These are phyloP conservation scores for Orthonychiurus folsomi DNA, from an alignment of 2,888 invertebrate species.

Conservation along the genomic window DNA sequence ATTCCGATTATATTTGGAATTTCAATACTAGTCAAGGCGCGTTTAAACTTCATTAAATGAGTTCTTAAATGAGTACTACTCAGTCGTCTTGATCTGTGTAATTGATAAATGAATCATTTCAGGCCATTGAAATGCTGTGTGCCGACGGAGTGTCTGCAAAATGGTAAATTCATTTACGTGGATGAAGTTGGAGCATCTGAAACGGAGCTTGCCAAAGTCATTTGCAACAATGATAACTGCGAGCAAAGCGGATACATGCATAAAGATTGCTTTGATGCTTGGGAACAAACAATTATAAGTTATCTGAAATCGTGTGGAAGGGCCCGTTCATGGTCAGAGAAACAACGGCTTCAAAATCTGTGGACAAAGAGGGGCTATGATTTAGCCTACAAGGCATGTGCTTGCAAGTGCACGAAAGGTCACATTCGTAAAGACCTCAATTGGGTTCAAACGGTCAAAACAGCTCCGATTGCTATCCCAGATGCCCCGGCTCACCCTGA, in stretches of 20 bases:
- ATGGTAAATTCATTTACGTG: conserved; percentile 51
- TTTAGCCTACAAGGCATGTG: conserved; percentile 87
- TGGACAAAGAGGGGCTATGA: conserved; percentile 99
- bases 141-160: conserved; percentile 45
- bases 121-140: conserved; percentile 36
- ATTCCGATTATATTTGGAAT: no score
- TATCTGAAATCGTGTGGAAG: conserved; percentile 84
- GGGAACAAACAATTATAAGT: conserved; percentile 81
- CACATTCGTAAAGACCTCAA: conserved; percentile 90
- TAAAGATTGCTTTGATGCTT: conserved; percentile 86
- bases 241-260: conserved; percentile 86
- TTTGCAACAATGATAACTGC: conserved; percentile 92
- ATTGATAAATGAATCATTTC: no score
- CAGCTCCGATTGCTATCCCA: conserved; percentile 46
- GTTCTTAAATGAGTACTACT: no score
- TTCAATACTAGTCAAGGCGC: no score
- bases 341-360: conserved; percentile 85
- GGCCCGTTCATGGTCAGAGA: conserved; percentile 87
- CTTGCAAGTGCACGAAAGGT: conserved; percentile 84
- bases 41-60: no score
- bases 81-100: no score
- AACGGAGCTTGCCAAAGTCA: conserved; percentile 73
- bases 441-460: conserved; percentile 66
- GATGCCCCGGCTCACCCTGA: no score
- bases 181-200: conserved; percentile 52